Base-by-base conservation (phyloP, 1,140 invertebrate genomes). In the Andrena cerasifolii region DNA sequence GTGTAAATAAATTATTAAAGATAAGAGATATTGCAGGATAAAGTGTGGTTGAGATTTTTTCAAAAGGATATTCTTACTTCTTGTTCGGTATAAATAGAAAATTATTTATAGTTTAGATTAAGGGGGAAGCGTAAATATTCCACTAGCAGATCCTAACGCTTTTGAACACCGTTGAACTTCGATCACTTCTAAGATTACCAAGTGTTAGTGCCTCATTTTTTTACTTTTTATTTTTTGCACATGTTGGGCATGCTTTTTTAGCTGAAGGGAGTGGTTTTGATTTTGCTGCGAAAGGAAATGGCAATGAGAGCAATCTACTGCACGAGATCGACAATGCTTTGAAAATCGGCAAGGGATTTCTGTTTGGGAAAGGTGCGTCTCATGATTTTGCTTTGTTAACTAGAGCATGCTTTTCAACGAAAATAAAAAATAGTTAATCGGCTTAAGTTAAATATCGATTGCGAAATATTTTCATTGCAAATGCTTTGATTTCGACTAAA, bases 311-410 rank as follows among this genome's bases (percentile, higher is more conserved):
- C 74, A 94, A 94, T 92, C 91, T 95, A 84, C 93, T 95, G 90
- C 93, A 94, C 90, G 95, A 95, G 93, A 95, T 95, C 87, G 94
- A 95, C 91, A 91, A 89, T 79, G 93, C 93, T 84, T 92, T 95
- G 86, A 92, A 90, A 83, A 87, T 95, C 83, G 93, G 94, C 85
- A 94, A 93, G 89, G 95, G 95, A 87, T 95, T 95, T 93, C 93
- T 95, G 82, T 92, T 94, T 84, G 83, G 85, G 33, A 88, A 89
- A 94, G 94, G 94, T 94, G 88, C 87, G 91, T 92, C 80, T 65
- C 18, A 67, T 28, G 47, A 66, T 58, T 73, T 62, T 40, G 70
- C 63, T 68, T 70, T 26, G 49, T 82, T 53, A 47, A n/a, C 24
- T 40, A 62, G 26, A 40, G 81, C 80, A 79, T 79, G 76, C 36